phyloP scores from a whole-genome alignment of 2,888 invertebrate species.

The Zeuzera pyrina region DNA sequence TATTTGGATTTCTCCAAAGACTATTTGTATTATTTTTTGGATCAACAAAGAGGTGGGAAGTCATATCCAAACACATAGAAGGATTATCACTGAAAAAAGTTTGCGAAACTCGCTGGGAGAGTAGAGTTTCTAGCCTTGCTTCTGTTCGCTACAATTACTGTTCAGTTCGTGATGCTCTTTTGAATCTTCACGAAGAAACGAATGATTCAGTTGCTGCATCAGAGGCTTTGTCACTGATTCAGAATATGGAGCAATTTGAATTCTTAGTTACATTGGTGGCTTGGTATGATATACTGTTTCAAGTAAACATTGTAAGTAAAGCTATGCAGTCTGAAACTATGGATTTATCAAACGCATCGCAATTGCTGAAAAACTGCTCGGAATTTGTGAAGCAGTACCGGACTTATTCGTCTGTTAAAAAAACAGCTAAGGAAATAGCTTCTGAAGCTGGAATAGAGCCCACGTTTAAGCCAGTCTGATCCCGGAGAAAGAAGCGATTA shows the following conservation, averaged over 20 bases:
- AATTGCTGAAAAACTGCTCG: constrained; percentile 11
- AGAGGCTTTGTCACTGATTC: constrained; percentile 9
- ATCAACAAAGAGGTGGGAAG: constrained; percentile 6
- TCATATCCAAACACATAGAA: background rate
- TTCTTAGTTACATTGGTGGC: constrained; percentile 12
- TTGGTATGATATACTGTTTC: constrained; percentile 14
- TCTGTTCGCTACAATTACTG: too few relatives aligned
- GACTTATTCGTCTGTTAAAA: constrained; percentile 3
- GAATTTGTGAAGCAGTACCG: constrained; percentile 10
- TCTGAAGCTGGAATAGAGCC: constrained; percentile 2
- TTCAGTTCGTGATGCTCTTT: too few relatives aligned
- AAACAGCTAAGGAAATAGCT: constrained; percentile 11
- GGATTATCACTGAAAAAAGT: background rate
- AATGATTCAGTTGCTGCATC: too few relatives aligned
- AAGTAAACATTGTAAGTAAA: constrained; percentile 13
- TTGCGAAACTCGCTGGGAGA: background rate
- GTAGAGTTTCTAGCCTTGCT: too few relatives aligned
- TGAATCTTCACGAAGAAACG: too few relatives aligned
- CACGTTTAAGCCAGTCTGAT: constrained; percentile 8
- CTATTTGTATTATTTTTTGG: constrained; percentile 5
- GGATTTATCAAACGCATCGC: constrained; percentile 8
- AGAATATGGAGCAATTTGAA: constrained; percentile 12
- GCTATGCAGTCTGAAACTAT: constrained; percentile 12
- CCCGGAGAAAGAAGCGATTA: constrained; percentile 10
- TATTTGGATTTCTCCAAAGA: constrained; percentile 21